These are phyloP conservation scores for Dolichomitus sp. DNA, from an alignment of 2,888 invertebrate genomes.

Conservation along the genomic window DNA sequence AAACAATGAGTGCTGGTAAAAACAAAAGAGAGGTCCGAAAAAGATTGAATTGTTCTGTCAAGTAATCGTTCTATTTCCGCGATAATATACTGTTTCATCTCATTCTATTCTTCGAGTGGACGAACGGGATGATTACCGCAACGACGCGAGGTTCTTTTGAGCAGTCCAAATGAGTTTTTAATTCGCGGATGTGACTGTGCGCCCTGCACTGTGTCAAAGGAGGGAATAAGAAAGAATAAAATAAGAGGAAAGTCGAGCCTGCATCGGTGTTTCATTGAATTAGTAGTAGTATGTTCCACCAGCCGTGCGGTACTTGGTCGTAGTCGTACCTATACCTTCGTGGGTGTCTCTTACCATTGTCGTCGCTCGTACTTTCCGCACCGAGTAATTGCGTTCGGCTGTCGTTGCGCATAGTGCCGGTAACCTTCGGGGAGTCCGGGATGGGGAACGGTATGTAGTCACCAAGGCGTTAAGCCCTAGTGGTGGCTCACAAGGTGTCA, in stretches of 20 bases:
- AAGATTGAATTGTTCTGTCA: conserved; percentile 50
- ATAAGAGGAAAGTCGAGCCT: neutral
- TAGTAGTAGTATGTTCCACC: conserved; percentile 41
- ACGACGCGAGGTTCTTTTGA: conserved; percentile 12
- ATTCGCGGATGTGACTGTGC: conserved; percentile 62
- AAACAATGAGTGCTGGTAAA: neutral
- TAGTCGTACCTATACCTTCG: conserved; percentile 44
- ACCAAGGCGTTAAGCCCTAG: conserved; percentile 33
- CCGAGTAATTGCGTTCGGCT: conserved; percentile 67
- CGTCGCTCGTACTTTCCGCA: conserved; percentile 65
- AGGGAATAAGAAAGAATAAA: conserved; percentile 9
- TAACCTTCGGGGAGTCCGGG: conserved; percentile 33
- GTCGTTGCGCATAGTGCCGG: conserved; percentile 51
- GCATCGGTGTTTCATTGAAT: conserved; percentile 57
- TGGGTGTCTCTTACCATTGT: conserved; percentile 50
- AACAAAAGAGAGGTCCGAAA: neutral
- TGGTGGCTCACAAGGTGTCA: conserved; percentile 32
- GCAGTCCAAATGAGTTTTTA: conserved; percentile 66
- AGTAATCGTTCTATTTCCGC: conserved; percentile 29
- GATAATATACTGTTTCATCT: conserved; percentile 50
- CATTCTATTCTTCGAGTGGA: conserved; percentile 25
- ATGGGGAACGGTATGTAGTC: conserved; percentile 22
- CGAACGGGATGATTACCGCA: conserved; percentile 22
- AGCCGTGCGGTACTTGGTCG: conserved; percentile 13
- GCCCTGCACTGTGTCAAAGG: conserved; percentile 46